A percentile compares a stretch with the other conserved stretches of the same genome.
phyloP scores from a whole-genome alignment of 1,140 invertebrate genomes.

The Parapsyche elsis region DNA sequence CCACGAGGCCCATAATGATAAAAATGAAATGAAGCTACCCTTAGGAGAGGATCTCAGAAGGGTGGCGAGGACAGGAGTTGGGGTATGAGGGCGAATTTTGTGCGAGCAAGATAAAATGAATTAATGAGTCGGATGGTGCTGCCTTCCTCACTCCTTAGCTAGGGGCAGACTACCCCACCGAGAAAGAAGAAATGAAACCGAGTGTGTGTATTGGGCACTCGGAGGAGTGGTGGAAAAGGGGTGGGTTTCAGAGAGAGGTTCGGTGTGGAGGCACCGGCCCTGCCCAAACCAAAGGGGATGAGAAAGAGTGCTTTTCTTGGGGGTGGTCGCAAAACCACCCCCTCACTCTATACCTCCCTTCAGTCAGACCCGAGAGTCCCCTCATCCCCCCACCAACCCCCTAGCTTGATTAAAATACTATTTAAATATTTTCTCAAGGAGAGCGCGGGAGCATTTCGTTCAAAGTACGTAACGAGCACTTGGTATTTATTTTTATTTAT shows the following conservation, averaged over 20 bases:
- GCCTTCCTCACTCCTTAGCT: conserved; percentile 36
- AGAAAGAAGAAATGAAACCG: conserved; percentile 47
- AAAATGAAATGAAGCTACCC: conserved; percentile 47
- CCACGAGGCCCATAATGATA: conserved; percentile 37
- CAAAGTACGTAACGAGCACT: not conserved
- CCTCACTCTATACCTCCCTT: not conserved
- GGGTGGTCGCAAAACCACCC: not conserved
- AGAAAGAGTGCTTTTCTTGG: not conserved
- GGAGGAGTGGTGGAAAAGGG: conserved; percentile 7
- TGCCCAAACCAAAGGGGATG: not conserved
- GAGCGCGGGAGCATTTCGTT: conserved; percentile 25
- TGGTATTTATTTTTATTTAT: conserved; percentile 33
- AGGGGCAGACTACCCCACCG: conserved; percentile 9
- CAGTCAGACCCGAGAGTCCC: not conserved
- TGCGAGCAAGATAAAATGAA: conserved; percentile 48
- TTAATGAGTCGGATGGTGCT: conserved; percentile 44
- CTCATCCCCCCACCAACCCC: not conserved
- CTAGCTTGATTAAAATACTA: conserved; percentile 49
- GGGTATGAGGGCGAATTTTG: conserved; percentile 36
- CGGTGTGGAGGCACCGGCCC: conserved; percentile 1
- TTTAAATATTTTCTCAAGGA: conserved; percentile 52
- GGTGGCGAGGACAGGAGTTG: conserved; percentile 3
- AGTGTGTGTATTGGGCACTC: conserved; percentile 38
- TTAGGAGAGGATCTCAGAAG: conserved; percentile 45
- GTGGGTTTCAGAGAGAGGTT: not conserved